A percentile compares a stretch with the other conserved stretches of the same genome.
Conservation (phyloP, 2,888 invertebrate genomes). For the Sesia bembeciformis region DNA sequence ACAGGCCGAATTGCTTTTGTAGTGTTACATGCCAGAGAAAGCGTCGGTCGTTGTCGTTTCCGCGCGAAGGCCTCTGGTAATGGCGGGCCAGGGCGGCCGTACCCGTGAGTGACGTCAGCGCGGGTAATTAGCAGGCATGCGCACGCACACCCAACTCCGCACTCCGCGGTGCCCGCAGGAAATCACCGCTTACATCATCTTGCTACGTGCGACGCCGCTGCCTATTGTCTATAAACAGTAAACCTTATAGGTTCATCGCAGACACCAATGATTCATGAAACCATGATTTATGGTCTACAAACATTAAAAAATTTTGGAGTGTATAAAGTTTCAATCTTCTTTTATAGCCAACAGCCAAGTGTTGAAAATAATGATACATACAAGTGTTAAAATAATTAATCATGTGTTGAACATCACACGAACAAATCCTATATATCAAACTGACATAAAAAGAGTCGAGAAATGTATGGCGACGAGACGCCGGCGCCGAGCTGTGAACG, state of each 20-base stretch:
- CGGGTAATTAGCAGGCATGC: conserved; percentile 58
- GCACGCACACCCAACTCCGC: conserved; percentile 39
- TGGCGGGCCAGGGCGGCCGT: conserved; percentile 41
- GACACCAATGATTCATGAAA: neutral
- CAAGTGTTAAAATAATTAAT: neutral
- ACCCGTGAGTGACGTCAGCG: conserved; percentile 59
- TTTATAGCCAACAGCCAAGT: neutral
- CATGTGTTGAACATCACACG: neutral
- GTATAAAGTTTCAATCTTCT: neutral
- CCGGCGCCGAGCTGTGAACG: conserved; percentile 1
- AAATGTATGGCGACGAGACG: neutral
- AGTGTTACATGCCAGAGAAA: conserved; percentile 50
- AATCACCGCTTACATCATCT: conserved; percentile 63
- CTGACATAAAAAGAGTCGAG: neutral
- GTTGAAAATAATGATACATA: neutral
- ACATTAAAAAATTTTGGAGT: neutral
- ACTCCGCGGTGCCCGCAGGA: conserved; percentile 49
- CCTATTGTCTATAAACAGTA: conserved; percentile 30
- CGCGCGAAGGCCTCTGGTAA: conserved; percentile 64
- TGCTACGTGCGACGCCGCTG: conserved; percentile 34
- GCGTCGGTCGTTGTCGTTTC: conserved; percentile 70
- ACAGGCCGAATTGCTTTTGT: conserved; percentile 24
- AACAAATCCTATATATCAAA: neutral
- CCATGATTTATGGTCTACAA: neutral
- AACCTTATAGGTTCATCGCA: neutral